These are phyloP conservation scores for Gymnocephalus cernua DNA, from an alignment of 2,113 vertebrate species.

Conservation along the genomic window DNA sequence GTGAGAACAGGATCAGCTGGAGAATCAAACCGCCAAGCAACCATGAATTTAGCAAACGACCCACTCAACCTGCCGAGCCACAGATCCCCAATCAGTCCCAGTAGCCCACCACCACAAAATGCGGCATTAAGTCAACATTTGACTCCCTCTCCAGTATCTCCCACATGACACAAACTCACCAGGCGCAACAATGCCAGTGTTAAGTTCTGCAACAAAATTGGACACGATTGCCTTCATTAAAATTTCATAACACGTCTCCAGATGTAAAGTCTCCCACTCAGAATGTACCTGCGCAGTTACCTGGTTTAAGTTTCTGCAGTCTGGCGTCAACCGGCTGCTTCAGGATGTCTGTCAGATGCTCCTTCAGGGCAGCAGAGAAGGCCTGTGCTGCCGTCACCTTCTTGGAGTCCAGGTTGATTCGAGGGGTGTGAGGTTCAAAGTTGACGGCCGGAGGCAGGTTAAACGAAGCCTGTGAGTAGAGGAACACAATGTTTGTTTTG, in stretches of 20 bases:
- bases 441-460: constrained; percentile 67
- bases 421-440: constrained; percentile 76
- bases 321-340: constrained; percentile 72
- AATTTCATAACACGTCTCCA: neutral
- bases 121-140: neutral
- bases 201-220: constrained; percentile 24
- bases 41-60: neutral
- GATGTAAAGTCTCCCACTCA: neutral
- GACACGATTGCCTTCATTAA: neutral
- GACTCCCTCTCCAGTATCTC: neutral
- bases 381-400: constrained; percentile 53
- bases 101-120: neutral
- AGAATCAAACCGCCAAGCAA: neutral
- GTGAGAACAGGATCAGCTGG: neutral
- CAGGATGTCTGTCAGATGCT: constrained; percentile 67
- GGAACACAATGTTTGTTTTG: neutral
- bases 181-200: neutral
- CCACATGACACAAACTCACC: constrained; percentile 45
- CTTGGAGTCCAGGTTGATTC: constrained; percentile 76
- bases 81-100: neutral
- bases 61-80: neutral
- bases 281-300: constrained; percentile 33
- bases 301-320: constrained; percentile 49
- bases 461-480: constrained; percentile 67
- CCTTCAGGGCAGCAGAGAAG: constrained; percentile 66